Percentiles rank a stretch among this genome's conserved stretches.
Evolutionary conservation across 2,797 vertebrate genomes (phyloP).

Genomic region (Sebastes dallii): DNA sequence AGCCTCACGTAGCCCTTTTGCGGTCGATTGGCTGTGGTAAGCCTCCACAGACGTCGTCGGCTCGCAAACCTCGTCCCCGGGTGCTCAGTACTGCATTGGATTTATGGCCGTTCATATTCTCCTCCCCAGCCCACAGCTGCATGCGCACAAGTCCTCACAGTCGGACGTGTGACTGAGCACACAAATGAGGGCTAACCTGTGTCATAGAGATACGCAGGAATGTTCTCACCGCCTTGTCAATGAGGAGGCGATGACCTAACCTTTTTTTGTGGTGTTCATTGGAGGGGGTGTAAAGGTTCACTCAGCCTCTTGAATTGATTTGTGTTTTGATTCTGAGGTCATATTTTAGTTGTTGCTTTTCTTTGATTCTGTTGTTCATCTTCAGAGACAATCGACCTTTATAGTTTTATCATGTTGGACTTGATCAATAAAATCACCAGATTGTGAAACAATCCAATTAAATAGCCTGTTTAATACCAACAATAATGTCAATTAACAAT

Average conservation of each 20-base stretch:
- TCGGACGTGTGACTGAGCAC: conserved; percentile 23
- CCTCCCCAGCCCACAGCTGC: conserved; percentile 6
- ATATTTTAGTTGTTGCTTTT: neutral
- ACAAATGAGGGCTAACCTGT: conserved; percentile 36
- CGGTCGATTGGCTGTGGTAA: conserved; percentile 11
- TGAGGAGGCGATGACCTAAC: conserved; percentile 11
- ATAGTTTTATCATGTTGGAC: neutral
- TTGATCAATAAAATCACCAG: neutral
- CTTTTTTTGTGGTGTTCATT: neutral
- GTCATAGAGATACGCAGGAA: neutral
- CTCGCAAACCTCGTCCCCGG: conserved; percentile 9
- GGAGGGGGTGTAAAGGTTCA: neutral
- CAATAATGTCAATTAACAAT: neutral
- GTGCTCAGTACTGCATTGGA: conserved; percentile 50
- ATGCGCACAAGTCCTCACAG: conserved; percentile 4
- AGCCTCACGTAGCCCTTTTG: conserved; percentile 20
- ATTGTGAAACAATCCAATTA: neutral
- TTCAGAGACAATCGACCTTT: neutral
- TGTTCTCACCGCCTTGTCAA: neutral
- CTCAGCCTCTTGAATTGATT: neutral
- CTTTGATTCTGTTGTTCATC: neutral
- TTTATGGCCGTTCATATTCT: conserved; percentile 53
- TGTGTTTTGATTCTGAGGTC: conserved; percentile 9
- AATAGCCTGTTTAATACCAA: neutral
- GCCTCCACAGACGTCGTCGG: conserved; percentile 43